Percentiles rank a stretch among this genome's conserved stretches.
Conservation (phyloP, 2,797 vertebrate species). For the Chiloscyllium punctatum region DNA sequence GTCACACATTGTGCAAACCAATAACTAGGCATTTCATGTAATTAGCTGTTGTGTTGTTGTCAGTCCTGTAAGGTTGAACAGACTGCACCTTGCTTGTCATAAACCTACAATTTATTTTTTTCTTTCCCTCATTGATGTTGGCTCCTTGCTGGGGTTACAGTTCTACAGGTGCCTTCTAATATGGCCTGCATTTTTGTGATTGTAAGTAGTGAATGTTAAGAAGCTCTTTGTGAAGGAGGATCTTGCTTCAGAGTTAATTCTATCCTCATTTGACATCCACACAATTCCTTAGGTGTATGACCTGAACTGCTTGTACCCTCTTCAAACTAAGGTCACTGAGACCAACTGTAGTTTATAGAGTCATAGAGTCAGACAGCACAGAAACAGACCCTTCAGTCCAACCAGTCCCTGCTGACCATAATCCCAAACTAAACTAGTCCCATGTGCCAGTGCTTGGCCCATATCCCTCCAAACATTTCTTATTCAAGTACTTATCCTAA, state of each 20-base stretch:
- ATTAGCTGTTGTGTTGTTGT: constrained; percentile 27
- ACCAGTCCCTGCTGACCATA: too few species aligned
- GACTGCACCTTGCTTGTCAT: not conserved
- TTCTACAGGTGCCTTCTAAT: not conserved
- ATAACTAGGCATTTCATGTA: constrained; percentile 24
- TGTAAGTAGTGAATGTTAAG: not conserved
- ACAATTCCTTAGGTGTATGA: not conserved
- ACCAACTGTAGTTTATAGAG: not conserved
- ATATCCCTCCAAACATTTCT: too few species aligned
- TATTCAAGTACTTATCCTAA: too few species aligned
- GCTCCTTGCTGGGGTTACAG: not conserved
- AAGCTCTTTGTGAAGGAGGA: not conserved
- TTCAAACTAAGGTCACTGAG: not conserved
- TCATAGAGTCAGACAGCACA: too few species aligned
- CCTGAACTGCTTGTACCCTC: not conserved
- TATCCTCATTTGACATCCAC: not conserved
- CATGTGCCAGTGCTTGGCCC: too few species aligned
- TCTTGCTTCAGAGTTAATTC: not conserved
- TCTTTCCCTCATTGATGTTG: not conserved
- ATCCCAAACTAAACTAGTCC: too few species aligned
- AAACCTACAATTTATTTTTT: not conserved
- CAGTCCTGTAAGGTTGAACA: not conserved
- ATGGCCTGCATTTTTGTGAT: not conserved
- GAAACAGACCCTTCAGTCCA: too few species aligned
- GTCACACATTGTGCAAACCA: not conserved